Evolutionary conservation across 2,113 vertebrate species (phyloP).

Genomic region (Tenrec ecaudatus): DNA sequence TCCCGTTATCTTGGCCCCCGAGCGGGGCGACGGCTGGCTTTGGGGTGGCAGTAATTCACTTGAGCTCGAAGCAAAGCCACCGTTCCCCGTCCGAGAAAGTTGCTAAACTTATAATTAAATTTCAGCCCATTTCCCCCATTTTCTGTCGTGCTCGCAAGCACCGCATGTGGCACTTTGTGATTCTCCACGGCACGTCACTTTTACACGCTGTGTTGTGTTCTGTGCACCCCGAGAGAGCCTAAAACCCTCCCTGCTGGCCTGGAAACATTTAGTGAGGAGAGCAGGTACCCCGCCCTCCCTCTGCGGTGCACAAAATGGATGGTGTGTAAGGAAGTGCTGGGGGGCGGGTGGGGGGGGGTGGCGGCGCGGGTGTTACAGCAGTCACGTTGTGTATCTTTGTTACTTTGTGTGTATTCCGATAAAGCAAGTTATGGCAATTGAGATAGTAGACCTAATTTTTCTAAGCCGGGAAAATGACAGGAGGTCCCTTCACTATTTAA

Average conservation of each 20-base stretch:
- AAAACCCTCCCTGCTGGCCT: background rate
- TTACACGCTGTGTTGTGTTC: background rate
- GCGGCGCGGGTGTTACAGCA: slow-evolving; percentile 9
- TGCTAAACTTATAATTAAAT: slow-evolving; percentile 73
- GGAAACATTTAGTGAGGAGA: background rate
- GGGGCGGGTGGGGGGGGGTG: no score
- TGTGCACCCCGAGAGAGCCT: background rate
- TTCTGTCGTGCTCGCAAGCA: background rate
- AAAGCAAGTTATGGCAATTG: background rate
- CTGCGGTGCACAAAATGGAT: background rate
- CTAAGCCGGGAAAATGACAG: background rate
- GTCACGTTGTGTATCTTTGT: slow-evolving; percentile 36
- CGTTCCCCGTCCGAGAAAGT: slow-evolving; percentile 56
- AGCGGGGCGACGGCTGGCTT: background rate
- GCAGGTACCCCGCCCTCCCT: background rate
- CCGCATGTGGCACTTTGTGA: slow-evolving; percentile 19
- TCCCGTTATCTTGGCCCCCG: background rate
- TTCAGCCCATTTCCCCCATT: background rate
- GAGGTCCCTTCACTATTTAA: background rate
- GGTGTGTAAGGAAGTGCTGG: background rate
- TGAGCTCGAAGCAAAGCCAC: background rate
- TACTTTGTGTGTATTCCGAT: background rate
- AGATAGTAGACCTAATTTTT: slow-evolving; percentile 53
- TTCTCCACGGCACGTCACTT: slow-evolving; percentile 27
- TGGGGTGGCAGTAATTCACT: background rate